A percentile compares a stretch with the other conserved stretches of the same genome.
Evolutionary conservation across 30 jellyfish, hydroid and myxozoan species (phyloP).

Genomic region (Aurelia sp.): DNA sequence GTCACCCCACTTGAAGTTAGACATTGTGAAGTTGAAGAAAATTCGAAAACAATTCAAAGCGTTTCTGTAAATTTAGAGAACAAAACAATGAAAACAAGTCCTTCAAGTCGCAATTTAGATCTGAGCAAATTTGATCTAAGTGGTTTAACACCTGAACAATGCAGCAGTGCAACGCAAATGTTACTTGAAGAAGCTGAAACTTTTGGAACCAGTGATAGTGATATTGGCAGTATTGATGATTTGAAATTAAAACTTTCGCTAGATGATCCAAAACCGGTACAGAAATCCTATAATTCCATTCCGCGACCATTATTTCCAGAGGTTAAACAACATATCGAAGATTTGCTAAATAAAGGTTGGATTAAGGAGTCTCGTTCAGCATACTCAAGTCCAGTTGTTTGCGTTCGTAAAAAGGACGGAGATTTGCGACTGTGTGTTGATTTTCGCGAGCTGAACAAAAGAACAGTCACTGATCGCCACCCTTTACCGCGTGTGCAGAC

Average conservation of each 20-base stretch:
- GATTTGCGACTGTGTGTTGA: too few relatives aligned
- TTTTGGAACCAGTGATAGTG: slow-evolving; percentile 8
- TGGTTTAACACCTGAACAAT: slow-evolving; percentile 13
- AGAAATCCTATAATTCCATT: slow-evolving; percentile 33
- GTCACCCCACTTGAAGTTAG: slow-evolving; percentile 17
- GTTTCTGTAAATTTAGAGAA: too few relatives aligned
- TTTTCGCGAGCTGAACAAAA: too few relatives aligned
- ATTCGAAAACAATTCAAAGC: too few relatives aligned
- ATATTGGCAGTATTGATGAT: slow-evolving; percentile 39
- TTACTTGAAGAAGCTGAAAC: slow-evolving; percentile 8
- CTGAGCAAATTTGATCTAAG: slow-evolving; percentile 3
- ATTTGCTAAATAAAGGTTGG: slow-evolving; percentile 55
- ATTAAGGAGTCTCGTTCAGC: neutral
- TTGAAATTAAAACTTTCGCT: slow-evolving; percentile 2
- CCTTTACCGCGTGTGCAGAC: too few relatives aligned
- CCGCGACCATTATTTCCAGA: slow-evolving; percentile 45
- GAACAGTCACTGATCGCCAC: too few relatives aligned
- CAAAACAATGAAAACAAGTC: too few relatives aligned
- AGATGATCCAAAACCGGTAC: slow-evolving; percentile 45
- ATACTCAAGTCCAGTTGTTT: too few relatives aligned
- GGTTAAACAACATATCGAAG: slow-evolving; percentile 15
- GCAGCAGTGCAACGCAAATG: slow-evolving; percentile 15
- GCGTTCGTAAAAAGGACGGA: too few relatives aligned
- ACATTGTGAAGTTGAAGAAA: neutral
- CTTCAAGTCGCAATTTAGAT: neutral